Evolutionary conservation across 30 jellyfish, hydroid and myxozoan genomes (phyloP), one percentile per base, ranked within the genome.

Genomic region (Chrysaora quinquecirrha): DNA sequence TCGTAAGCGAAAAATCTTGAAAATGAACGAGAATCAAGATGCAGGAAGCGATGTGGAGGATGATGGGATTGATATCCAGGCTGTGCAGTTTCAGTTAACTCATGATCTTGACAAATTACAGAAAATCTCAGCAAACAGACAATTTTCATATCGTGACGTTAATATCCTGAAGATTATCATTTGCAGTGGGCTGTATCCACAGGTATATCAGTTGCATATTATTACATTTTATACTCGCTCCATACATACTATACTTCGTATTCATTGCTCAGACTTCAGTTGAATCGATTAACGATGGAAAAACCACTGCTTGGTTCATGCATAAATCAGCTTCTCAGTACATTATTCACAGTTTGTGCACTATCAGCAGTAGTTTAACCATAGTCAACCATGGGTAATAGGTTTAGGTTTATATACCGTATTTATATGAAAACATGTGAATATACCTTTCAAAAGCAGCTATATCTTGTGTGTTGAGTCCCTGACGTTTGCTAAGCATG

Each of bases 171-270:
- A 89, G 61, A 76, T 88, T 28, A 82, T 87, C 49, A 67, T 95
- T 35, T 54, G 96, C 76, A 86, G 97, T 75, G 99, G 99, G 0
- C 90, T 95, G 9, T 95, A 83, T 33, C 99, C 99, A 3, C 99
- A 94, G 91, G 96, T 85, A 62, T 20, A n/a, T 1, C 2, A 24
- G n/a, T n/a, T n/a, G n/a, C n/a, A n/a, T n/a, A n/a, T n/a, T n/a
- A n/a, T n/a, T 34, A 48, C 27, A 32, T 16, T 22, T 24, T 66
- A 24, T 66, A 24, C 56, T 28, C 22, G 18, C 48, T 66, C 14
- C 34, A 29, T 10, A 65, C 48, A 0, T 28, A 0, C 18, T 33
- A 10, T n/a, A 30, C 16, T 3, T 10, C 27, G 11, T 30, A 6
- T 24, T 66, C 78, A 21, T 46, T 0, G 14, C 63, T 21, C 65